phyloP scores from a whole-genome alignment of 2,113 vertebrate species.

The Saccopteryx leptura region DNA sequence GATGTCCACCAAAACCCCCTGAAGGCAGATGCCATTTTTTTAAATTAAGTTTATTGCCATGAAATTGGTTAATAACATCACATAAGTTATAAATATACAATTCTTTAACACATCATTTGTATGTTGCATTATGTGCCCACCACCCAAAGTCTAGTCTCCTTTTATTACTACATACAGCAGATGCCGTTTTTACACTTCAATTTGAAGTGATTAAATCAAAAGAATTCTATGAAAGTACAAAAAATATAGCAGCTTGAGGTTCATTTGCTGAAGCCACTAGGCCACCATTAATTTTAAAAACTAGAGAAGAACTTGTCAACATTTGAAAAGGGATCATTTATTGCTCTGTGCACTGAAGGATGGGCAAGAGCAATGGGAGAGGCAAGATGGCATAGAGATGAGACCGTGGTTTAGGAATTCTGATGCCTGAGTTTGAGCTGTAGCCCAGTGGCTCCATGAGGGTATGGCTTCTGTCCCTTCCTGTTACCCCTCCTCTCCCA shows the following conservation, averaged over 20 bases:
- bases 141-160: neutral
- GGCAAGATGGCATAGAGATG: neutral
- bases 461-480: neutral
- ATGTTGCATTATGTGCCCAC: neutral
- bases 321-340: neutral
- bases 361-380: neutral
- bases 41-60: neutral
- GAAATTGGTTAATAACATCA: neutral
- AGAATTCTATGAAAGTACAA: neutral
- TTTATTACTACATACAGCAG: neutral
- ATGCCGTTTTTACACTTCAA: neutral
- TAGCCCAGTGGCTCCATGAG: neutral
- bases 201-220: constrained; percentile 13
- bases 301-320: neutral
- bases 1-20: neutral
- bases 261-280: neutral
- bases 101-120: neutral
- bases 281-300: neutral
- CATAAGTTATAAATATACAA: too few relatives aligned
- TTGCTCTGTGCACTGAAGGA: neutral
- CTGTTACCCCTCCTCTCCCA: neutral
- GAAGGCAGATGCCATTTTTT: neutral
- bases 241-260: neutral
- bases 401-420: neutral
- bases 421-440: neutral